Base-by-base conservation (phyloP, 2,113 vertebrate species). In the Columba livia region DNA sequence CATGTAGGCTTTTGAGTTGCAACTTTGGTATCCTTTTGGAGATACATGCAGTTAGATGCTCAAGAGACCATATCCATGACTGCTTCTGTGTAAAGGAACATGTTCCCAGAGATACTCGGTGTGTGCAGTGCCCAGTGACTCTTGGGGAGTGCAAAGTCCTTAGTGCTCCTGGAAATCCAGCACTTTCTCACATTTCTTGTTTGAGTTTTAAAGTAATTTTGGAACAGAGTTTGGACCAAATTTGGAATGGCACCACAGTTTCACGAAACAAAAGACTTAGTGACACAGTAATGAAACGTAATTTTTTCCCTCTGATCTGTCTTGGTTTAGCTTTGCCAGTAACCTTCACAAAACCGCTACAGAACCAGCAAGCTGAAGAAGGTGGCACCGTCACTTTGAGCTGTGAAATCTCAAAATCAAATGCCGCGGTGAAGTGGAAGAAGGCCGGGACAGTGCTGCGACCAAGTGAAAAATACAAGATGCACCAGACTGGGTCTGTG, bases 331-430 rank as follows among this genome's bases (percentile, higher is more conserved):
- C 90, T 62, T 88, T 94, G 10, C 96, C 97, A 23, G 91, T 79
- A 7, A 75, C 79, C 56, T 97, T 98, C 91, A 94, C 54, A 3
- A 73, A 95, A 54, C 97, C 93, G 0, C 98, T 99, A 42, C 98
- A 98, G 97, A 98, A 96, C 75, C 97, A 98, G 38, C 98, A 99
- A 85, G 97, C 94, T 0, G 98, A 99, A 44, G 99, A 99, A 85
- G 99, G 98, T 3, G 90, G 81, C 87, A 96, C 61, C 0, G 66
- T 98, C 72, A 97, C 97, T 7, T 60, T 99, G 87, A 95, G 82
- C 80, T 99, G 99, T 80, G 98, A 99, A 79, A 62, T 98, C 54
- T 97, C 96, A 0, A 74, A 57, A 28, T 61, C 97, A 89, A 56
- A 8, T 0, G 61, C 96, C 3, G 0, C 97, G 0, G 98, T 99